Evolutionary conservation across 2,113 vertebrate species (phyloP).

Genomic region (Forbesichthys agassizii): DNA sequence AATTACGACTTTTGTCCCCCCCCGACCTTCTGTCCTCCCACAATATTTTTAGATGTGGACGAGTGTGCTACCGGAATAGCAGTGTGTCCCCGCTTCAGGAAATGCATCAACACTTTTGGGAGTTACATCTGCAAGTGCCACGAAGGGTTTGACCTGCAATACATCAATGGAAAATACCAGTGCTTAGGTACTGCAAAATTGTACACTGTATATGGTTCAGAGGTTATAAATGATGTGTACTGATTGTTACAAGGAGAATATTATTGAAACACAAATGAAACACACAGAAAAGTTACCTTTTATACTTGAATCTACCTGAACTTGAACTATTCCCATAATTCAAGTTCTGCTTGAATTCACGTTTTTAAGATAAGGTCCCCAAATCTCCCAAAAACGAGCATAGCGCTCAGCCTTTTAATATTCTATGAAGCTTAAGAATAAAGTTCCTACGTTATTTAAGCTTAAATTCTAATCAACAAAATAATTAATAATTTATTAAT

Average conservation of each 20-base stretch:
- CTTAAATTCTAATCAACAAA: slow-evolving; percentile 17
- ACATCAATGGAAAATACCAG: slow-evolving; percentile 93
- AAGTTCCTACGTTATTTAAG: slow-evolving; percentile 13
- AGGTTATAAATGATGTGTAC: slow-evolving; percentile 11
- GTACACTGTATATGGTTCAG: slow-evolving; percentile 4
- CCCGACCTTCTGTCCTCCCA: neutral
- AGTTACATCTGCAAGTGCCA: slow-evolving; percentile 98
- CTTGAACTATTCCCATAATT: no score
- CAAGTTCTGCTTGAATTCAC: no score
- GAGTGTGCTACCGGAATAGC: slow-evolving; percentile 87
- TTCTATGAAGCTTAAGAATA: slow-evolving; percentile 7
- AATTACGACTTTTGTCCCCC: neutral
- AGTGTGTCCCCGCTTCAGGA: slow-evolving; percentile 87
- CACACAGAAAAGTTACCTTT: no score
- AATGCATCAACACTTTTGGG: slow-evolving; percentile 96
- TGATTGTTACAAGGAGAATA: neutral
- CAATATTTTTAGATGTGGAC: slow-evolving; percentile 83
- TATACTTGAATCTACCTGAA: no score
- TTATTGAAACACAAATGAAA: no score
- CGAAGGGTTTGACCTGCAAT: slow-evolving; percentile 91
- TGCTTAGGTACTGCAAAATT: slow-evolving; percentile 83
- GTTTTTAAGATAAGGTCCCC: no score
- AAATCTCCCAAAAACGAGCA: neutral
- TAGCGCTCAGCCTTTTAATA: neutral
- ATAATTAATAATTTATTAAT: slow-evolving; percentile 9